A percentile compares a stretch with the other conserved stretches of the same genome.
Conservation (phyloP, 2,797 vertebrate genomes). For the Macropodus opercularis region DNA sequence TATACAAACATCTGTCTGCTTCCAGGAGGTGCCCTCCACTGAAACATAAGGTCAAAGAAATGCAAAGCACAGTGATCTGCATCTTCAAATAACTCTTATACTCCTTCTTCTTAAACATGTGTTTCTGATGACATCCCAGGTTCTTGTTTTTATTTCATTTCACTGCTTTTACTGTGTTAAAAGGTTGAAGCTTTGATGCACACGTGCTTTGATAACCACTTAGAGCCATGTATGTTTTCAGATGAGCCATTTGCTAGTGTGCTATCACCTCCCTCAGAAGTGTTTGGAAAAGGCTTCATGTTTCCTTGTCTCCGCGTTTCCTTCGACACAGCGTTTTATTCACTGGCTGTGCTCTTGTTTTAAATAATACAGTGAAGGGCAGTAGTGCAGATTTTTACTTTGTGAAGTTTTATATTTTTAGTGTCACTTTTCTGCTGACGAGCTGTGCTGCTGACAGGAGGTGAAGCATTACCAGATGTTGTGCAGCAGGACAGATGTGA, state of each 20-base stretch:
- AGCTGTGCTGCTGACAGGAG: slow-evolving; percentile 11
- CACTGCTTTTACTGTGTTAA: slow-evolving; percentile 8
- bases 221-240: slow-evolving; percentile 3
- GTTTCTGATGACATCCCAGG: background rate
- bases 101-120: slow-evolving; percentile 2
- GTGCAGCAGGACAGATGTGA: slow-evolving; percentile 9
- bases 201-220: slow-evolving; percentile 10
- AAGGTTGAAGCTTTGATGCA: slow-evolving; percentile 22
- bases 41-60: slow-evolving; percentile 2
- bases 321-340: slow-evolving; percentile 9
- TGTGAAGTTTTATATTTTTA: background rate
- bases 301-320: background rate
- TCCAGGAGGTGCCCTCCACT: slow-evolving; percentile 7
- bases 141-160: slow-evolving; percentile 5
- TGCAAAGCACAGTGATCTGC: background rate
- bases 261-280: slow-evolving; percentile 14
- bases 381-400: background rate
- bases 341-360: slow-evolving; percentile 2
- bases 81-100: slow-evolving; percentile 4
- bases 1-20: slow-evolving; percentile 31
- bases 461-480: background rate
- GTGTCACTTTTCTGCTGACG: background rate
- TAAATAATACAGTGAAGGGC: background rate
- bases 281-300: slow-evolving; percentile 11
- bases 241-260: slow-evolving; percentile 14